Evolutionary conservation across 2,113 vertebrate species (phyloP).

Genomic region (Corvus moneduloides): DNA sequence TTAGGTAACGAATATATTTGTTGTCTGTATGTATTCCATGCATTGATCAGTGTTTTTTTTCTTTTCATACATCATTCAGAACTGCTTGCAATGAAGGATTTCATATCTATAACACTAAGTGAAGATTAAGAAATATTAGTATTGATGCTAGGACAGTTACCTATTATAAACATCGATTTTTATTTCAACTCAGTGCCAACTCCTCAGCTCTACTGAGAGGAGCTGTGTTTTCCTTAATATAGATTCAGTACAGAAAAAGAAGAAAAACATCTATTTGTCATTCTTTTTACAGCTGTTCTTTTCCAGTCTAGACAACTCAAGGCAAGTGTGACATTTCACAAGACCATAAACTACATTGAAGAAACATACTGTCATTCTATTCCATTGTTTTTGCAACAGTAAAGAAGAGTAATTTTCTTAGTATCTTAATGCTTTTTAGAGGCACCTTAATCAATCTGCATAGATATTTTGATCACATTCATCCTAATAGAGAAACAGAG

Average conservation of each 20-base stretch:
- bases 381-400: neutral
- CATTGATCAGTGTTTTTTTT: neutral
- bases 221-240: neutral
- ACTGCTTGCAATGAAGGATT: neutral
- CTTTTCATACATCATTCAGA: neutral
- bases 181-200: constrained; percentile 4
- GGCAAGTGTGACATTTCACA: constrained; percentile 37
- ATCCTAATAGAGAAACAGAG: neutral
- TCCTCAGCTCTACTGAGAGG: neutral
- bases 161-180: constrained; percentile 54
- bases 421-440: neutral
- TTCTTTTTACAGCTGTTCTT: constrained; percentile 38
- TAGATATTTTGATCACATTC: neutral
- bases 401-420: neutral
- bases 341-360: neutral
- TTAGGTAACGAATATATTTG: neutral
- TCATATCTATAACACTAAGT: constrained; percentile 12
- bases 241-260: constrained; percentile 16
- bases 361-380: neutral
- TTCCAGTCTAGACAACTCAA: constrained; percentile 38
- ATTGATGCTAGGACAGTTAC: constrained; percentile 18
- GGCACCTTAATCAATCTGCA: neutral
- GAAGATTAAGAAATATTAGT: constrained; percentile 51
- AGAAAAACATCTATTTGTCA: constrained; percentile 19
- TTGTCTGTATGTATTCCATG: neutral